phyloP scores from a whole-genome alignment of 2,888 invertebrate species.

The Eilema depressum region DNA sequence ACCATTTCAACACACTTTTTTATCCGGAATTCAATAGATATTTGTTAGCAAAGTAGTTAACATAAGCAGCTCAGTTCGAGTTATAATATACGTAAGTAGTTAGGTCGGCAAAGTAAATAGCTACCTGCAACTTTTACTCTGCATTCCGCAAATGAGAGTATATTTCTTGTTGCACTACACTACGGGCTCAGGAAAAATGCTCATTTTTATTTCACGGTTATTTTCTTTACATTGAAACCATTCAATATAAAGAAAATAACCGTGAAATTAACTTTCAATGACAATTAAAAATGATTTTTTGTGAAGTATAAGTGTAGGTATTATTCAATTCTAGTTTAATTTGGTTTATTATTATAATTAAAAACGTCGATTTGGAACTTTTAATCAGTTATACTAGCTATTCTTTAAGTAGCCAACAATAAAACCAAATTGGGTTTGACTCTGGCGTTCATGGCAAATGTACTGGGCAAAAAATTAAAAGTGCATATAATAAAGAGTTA shows the following conservation, averaged over 20 bases:
- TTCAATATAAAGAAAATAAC: too few species aligned
- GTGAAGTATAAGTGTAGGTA: too few species aligned
- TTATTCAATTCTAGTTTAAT: too few species aligned
- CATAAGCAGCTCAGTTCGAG: not conserved
- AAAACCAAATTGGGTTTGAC: too few species aligned
- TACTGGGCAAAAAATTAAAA: too few species aligned
- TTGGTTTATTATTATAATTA: too few species aligned
- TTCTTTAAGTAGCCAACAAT: too few species aligned
- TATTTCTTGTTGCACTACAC: slow-evolving; percentile 46
- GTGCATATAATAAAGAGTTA: not conserved
- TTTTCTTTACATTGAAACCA: not conserved
- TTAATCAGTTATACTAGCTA: too few species aligned
- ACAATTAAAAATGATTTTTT: too few species aligned
- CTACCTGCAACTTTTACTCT: slow-evolving; percentile 49
- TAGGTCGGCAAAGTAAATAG: slow-evolving; percentile 44
- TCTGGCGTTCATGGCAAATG: too few species aligned
- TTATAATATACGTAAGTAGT: slow-evolving; percentile 19
- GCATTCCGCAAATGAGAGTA: slow-evolving; percentile 56
- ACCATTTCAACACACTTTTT: not conserved
- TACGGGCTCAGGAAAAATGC: slow-evolving; percentile 24
- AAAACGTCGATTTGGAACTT: too few species aligned
- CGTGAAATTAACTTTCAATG: too few species aligned
- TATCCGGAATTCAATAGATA: not conserved
- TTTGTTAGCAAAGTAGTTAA: not conserved
- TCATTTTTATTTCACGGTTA: slow-evolving; percentile 17